Evolutionary conservation across 2,113 vertebrate genomes (phyloP).

Genomic region (Empidonax alnorum): DNA sequence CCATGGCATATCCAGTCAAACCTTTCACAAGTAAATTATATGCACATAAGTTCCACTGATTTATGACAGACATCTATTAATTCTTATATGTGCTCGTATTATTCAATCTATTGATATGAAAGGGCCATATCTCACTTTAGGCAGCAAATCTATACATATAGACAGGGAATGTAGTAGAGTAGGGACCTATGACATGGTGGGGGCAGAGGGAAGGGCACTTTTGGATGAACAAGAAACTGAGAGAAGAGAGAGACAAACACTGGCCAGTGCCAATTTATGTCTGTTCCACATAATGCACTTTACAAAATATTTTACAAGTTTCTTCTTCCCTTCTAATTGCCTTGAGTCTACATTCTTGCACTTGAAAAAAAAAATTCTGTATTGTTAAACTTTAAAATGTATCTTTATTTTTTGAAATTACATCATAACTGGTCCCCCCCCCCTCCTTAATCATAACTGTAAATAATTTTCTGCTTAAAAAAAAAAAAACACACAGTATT

Average conservation of each 20-base stretch:
- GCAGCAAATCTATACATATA: neutral
- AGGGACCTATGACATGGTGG: rapidly evolving
- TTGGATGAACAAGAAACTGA: rapidly evolving
- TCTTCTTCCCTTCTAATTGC: neutral
- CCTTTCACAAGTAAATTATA: constrained; percentile 14
- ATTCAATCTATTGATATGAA: neutral
- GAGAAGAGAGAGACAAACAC: neutral
- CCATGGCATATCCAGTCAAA: neutral
- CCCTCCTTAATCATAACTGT: neutral
- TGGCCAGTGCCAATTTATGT: rapidly evolving
- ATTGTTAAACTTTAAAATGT: neutral
- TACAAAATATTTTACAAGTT: neutral
- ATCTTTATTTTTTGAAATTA: neutral
- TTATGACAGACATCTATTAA: neutral
- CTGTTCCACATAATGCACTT: neutral
- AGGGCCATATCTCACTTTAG: neutral
- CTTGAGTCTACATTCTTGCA: neutral
- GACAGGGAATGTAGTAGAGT: neutral
- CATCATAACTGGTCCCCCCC: neutral
- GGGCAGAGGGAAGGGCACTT: neutral
- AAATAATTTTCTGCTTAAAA: neutral
- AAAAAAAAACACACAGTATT: neutral
- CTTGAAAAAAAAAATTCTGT: neutral
- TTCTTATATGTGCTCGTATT: neutral
- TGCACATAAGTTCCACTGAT: neutral